phyloP scores from a whole-genome alignment of 2,888 invertebrate species.

The Siphlonurus alternatus region DNA sequence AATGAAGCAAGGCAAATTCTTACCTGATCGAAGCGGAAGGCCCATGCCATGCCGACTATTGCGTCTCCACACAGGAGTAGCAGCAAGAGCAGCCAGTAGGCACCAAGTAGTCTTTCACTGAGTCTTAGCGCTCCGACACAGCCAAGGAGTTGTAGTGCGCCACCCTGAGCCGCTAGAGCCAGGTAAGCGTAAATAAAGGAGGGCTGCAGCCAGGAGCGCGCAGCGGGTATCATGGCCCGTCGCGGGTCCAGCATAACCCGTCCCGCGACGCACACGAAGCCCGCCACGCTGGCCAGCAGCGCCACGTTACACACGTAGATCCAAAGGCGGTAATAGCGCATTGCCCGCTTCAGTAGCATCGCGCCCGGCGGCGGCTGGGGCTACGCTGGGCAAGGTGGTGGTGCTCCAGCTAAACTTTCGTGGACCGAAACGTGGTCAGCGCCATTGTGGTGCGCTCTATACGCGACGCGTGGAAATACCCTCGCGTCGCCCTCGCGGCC shows the following conservation, averaged over 20 bases:
- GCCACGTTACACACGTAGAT: conserved; percentile 85
- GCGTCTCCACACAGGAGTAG: conserved; percentile 69
- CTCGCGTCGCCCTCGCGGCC: conserved; percentile 20
- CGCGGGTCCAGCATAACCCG: conserved; percentile 26
- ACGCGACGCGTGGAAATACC: conserved; percentile 30
- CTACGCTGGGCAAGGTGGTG: conserved; percentile 11
- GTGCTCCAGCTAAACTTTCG: conserved; percentile 14
- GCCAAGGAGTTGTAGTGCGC: conserved; percentile 49
- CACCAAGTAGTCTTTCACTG: conserved; percentile 63
- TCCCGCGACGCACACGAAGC: conserved; percentile 57
- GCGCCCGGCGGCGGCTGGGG: conserved; percentile 12
- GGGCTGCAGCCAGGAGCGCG: conserved; percentile 49
- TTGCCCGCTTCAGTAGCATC: conserved; percentile 19
- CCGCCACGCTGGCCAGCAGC: conserved; percentile 63
- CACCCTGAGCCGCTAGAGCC: conserved; percentile 56
- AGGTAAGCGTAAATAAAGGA: conserved; percentile 72
- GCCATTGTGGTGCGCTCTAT: too few species aligned
- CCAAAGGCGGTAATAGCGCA: conserved; percentile 79
- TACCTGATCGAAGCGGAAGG: conserved; percentile 53
- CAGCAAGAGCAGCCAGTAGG: conserved; percentile 65
- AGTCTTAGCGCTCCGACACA: conserved; percentile 66
- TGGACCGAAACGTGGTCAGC: conserved; percentile 14
- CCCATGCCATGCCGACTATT: conserved; percentile 70
- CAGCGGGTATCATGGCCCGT: conserved; percentile 39
- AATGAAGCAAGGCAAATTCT: too few species aligned